Evolutionary conservation across 1,140 invertebrate genomes (phyloP).

Genomic region (Trichonephila clavata): DNA sequence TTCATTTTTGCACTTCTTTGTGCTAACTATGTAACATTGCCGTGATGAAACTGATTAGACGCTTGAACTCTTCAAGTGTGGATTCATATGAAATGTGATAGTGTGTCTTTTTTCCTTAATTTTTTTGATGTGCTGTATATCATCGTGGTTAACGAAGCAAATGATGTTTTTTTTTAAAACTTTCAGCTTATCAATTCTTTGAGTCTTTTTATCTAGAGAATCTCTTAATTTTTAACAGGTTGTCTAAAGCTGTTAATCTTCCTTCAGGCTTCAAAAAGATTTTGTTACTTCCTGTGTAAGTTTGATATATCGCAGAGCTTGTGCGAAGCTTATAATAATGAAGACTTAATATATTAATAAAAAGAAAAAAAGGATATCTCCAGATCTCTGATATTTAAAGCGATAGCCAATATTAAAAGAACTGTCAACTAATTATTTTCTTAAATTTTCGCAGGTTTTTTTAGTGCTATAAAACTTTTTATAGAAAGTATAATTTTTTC

Average conservation of each 20-base stretch:
- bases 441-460: too few species aligned
- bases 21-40: neutral
- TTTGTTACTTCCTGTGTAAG: neutral
- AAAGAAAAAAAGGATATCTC: too few species aligned
- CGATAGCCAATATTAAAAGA: too few species aligned
- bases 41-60: slow-evolving; percentile 28
- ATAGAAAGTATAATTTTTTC: too few species aligned
- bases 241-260: slow-evolving; percentile 15
- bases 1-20: neutral
- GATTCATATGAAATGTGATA: slow-evolving; percentile 52
- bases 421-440: too few species aligned
- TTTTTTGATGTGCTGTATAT: slow-evolving; percentile 27
- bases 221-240: slow-evolving; percentile 56
- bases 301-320: neutral
- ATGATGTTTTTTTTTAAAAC: slow-evolving; percentile 33
- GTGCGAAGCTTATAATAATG: neutral
- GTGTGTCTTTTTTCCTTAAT: neutral
- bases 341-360: too few species aligned
- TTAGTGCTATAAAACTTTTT: too few species aligned
- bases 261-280: neutral
- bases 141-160: slow-evolving; percentile 70
- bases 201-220: slow-evolving; percentile 53
- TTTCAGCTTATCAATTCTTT: neutral
- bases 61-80: slow-evolving; percentile 15
- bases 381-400: too few species aligned